Percentiles rank a stretch among this genome's conserved stretches.
Evolutionary conservation across 1,140 invertebrate genomes (phyloP).

Genomic region (Scylla paramamosain): DNA sequence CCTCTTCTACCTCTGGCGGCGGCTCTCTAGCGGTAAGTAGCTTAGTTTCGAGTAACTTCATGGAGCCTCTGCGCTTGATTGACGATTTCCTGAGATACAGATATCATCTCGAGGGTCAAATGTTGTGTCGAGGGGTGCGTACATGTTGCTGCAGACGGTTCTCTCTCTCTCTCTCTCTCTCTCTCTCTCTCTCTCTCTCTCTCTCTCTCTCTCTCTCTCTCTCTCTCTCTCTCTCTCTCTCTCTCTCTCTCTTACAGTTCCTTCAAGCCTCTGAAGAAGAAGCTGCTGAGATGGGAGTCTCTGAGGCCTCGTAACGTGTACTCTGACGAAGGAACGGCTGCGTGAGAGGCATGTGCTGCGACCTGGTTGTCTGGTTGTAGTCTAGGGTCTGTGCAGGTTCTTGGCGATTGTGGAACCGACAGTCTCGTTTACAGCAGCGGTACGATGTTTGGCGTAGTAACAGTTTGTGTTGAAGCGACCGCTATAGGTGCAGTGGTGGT

Average conservation of each 20-base stretch:
- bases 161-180: not conserved
- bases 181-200: constrained; percentile 12
- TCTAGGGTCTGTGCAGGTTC: not conserved
- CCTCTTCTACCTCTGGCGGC: not conserved
- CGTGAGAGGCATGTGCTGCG: not conserved
- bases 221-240: not conserved
- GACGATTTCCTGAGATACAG: constrained; percentile 46
- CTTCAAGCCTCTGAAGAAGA: not conserved
- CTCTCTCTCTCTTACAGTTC: not conserved
- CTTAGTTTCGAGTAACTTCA: constrained; percentile 35
- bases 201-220: not conserved
- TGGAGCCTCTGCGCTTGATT: not conserved
- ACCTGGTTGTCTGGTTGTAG: not conserved
- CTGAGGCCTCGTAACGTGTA: not conserved
- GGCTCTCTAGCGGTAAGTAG: not conserved
- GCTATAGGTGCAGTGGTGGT: not conserved
- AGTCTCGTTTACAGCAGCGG: not conserved
- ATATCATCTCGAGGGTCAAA: constrained; percentile 46
- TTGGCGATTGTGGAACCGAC: not conserved
- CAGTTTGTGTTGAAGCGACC: not conserved
- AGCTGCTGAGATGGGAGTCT: not conserved
- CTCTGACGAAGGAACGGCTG: not conserved
- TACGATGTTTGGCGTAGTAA: not conserved
- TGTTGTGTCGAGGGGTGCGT: not conserved
- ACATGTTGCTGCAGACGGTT: not conserved